phyloP scores from a whole-genome alignment of 2,888 invertebrate genomes.

The Amphiduros pacificus region DNA sequence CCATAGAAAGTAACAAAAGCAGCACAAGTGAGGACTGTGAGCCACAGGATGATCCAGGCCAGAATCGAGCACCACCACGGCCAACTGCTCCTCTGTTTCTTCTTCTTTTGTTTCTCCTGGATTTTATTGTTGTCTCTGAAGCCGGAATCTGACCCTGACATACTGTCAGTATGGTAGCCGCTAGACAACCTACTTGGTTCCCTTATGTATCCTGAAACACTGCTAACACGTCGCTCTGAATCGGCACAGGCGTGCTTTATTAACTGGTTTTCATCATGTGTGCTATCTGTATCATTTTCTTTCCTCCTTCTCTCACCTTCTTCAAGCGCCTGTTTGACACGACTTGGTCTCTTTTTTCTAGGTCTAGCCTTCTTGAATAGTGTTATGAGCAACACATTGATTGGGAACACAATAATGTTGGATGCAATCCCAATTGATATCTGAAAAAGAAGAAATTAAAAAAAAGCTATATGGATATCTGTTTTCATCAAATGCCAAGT shows the following conservation, averaged over 20 bases:
- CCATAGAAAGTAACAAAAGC: slow-evolving; percentile 61
- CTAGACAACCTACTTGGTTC: too few species aligned
- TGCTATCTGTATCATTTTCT: too few species aligned
- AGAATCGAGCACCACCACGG: slow-evolving; percentile 57
- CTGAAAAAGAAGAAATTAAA: slow-evolving; percentile 33
- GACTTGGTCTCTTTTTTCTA: slow-evolving; percentile 43
- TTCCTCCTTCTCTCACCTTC: not conserved
- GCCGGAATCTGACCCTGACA: too few species aligned
- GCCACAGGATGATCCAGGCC: slow-evolving; percentile 59
- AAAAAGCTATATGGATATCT: not conserved
- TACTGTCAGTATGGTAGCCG: too few species aligned
- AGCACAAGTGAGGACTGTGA: slow-evolving; percentile 50
- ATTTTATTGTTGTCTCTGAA: too few species aligned
- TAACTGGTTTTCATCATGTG: too few species aligned
- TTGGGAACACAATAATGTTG: slow-evolving; percentile 59
- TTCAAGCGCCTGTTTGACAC: slow-evolving; percentile 39
- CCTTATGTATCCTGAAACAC: too few species aligned
- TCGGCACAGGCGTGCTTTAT: too few species aligned
- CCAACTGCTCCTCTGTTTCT: slow-evolving; percentile 46
- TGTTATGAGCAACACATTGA: slow-evolving; percentile 56
- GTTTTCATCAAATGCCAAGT: too few species aligned
- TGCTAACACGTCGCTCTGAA: too few species aligned
- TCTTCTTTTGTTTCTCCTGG: too few species aligned
- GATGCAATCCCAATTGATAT: slow-evolving; percentile 58
- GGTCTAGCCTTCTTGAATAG: slow-evolving; percentile 59